phyloP scores from a whole-genome alignment of 1,140 invertebrate genomes.

The Babylonia areolata region DNA sequence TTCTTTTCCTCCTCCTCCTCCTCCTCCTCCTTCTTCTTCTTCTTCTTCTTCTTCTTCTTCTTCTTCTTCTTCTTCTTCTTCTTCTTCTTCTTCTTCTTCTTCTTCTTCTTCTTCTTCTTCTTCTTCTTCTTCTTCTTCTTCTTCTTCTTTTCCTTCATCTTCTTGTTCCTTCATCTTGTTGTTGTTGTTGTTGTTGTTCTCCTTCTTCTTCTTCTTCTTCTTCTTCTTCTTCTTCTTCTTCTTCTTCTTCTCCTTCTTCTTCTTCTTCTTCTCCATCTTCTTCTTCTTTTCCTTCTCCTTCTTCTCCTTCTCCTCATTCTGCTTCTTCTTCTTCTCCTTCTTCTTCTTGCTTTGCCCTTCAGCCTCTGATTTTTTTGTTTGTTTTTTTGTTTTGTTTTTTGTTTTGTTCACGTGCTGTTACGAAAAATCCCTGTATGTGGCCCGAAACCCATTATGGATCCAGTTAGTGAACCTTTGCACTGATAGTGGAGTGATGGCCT shows the following conservation, averaged over 20 bases:
- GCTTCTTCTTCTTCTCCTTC: not conserved
- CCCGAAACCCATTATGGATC: too few relatives aligned
- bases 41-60: not conserved
- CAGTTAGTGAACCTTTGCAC: too few relatives aligned
- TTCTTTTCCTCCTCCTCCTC: not conserved
- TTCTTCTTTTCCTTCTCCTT: not conserved
- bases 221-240: not conserved
- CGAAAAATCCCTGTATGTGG: too few relatives aligned
- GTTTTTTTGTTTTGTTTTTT: too few relatives aligned
- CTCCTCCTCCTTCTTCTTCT: not conserved
- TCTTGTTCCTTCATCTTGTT: not conserved
- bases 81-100: not conserved
- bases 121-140: not conserved
- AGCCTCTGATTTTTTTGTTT: not conserved
- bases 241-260: too few relatives aligned
- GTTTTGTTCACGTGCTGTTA: too few relatives aligned
- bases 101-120: conserved; percentile 1
- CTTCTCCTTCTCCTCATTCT: not conserved
- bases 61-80: not conserved
- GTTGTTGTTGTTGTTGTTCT: not conserved
- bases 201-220: not conserved
- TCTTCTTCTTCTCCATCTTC: not conserved
- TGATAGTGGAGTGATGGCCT: too few relatives aligned
- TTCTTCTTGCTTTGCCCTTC: too few relatives aligned
- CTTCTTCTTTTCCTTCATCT: not conserved